Evolutionary conservation across 2,113 vertebrate species (phyloP), one percentile per base, ranked within the genome.

Genomic region (Laticauda colubrina): DNA sequence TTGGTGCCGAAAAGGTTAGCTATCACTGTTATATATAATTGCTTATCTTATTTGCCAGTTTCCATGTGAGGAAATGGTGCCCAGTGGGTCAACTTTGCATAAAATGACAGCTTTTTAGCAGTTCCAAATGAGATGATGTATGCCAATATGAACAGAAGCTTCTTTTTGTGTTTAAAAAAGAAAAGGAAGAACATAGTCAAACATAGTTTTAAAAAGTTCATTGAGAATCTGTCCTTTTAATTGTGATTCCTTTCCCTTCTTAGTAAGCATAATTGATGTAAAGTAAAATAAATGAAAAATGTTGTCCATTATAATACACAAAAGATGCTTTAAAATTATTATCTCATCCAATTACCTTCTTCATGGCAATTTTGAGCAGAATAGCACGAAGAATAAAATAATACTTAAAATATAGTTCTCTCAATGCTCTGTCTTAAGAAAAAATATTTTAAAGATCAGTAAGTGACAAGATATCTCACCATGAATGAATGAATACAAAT

Each of bases 401-500:
- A 15, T 92, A 34, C 85, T 53, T 92, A 95, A 94, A 89, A 93
- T 95, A 94, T 95, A 95, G 2, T 54, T 53, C 93, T 90, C 55
- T 87, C 48, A 88, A 93, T 94, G 85, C 93, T 96, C 95, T 94
- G 95, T 97, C 94, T 93, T 94, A 85, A 92, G 93, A 94, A 92
- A 91, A 95, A 87, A 89, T 54, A 86, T 95, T 95, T 91, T 93
- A 61, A 56, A 93, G 39, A 87, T 94, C 51, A 54, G 92, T 95
- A 64, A 95, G 55, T 94, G 92, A 93, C 55, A 96, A 89, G 91
- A 92, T 92, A 20, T 93, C 90, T 54, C 96, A 96, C 53, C 20
- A 90, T 94, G 88, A 89, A 96, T 94, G 55, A 69, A 91, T 96
- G 94, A 96, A 94, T 96, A 96, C 94, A 97, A 96, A 97, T 97